Percentiles rank a stretch among this genome's conserved stretches.
These are phyloP conservation scores for Pseudeuparius sepicola DNA, from an alignment of 2,888 invertebrate species.

Conservation along the genomic window DNA sequence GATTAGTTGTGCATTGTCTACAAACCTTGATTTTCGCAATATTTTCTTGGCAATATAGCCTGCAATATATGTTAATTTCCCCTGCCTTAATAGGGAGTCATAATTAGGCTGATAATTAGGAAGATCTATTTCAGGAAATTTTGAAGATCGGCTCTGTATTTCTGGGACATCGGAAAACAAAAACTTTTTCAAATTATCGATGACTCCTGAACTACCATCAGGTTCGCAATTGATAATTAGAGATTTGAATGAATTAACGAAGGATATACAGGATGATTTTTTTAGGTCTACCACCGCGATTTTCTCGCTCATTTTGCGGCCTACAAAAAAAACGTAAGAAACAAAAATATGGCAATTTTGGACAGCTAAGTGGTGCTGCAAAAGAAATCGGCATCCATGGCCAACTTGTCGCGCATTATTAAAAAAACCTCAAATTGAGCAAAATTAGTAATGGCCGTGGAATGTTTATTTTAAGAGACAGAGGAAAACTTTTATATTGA, in stretches of 20 bases:
- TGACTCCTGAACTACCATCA: constrained; percentile 1
- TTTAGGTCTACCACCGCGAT: too few species aligned
- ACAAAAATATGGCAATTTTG: too few species aligned
- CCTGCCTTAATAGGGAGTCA: neutral
- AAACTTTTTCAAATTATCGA: constrained; percentile 5
- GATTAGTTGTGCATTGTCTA: neutral
- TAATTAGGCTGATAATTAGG: constrained; percentile 4
- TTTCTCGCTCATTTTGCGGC: too few species aligned
- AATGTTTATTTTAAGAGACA: too few species aligned
- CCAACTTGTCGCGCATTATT: too few species aligned
- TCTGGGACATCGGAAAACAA: neutral
- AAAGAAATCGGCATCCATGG: too few species aligned
- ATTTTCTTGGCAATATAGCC: constrained; percentile 6
- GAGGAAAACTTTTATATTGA: too few species aligned
- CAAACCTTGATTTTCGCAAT: constrained; percentile 8
- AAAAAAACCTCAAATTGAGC: too few species aligned
- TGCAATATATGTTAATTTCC: constrained; percentile 10
- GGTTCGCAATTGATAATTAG: constrained; percentile 3
- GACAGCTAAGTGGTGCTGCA: too few species aligned
- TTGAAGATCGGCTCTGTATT: neutral
- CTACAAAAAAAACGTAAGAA: too few species aligned
- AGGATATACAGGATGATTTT: too few species aligned
- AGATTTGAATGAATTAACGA: constrained; percentile 6
- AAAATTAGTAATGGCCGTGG: too few species aligned
- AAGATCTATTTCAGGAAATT: constrained; percentile 7